phyloP scores from a whole-genome alignment of 2,888 invertebrate species.

The Diaphora mendica region DNA sequence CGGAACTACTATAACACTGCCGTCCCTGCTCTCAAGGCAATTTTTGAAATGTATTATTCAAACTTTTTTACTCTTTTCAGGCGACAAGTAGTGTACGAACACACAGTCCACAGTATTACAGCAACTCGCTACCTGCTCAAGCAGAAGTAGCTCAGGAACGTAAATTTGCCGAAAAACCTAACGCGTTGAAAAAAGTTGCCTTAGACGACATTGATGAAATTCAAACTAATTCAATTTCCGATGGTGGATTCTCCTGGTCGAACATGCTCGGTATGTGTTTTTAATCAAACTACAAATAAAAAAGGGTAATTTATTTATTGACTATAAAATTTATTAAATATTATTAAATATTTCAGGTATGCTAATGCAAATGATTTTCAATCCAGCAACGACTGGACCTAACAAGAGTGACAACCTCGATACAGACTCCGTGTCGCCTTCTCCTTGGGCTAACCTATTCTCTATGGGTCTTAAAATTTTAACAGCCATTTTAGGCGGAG shows the following conservation, averaged over 20 bases:
- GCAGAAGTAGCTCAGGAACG: slow-evolving; percentile 87
- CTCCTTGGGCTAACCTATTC: slow-evolving; percentile 95
- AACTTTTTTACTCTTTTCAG: slow-evolving; percentile 57
- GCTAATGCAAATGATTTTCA: slow-evolving; percentile 95
- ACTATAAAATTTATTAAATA: neutral
- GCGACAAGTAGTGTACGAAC: slow-evolving; percentile 80
- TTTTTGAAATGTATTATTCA: neutral
- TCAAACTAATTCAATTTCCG: slow-evolving; percentile 92
- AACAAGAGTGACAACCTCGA: slow-evolving; percentile 93
- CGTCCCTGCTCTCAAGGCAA: neutral
- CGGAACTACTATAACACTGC: neutral
- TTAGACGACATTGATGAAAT: slow-evolving; percentile 93
- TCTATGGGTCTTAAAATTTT: slow-evolving; percentile 95
- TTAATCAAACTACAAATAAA: neutral
- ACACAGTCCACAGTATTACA: slow-evolving; percentile 82
- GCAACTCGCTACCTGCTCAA: slow-evolving; percentile 71
- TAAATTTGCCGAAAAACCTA: slow-evolving; percentile 96
- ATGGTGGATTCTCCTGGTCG: slow-evolving; percentile 94
- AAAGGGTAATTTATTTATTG: neutral
- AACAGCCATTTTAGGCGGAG: slow-evolving; percentile 93
- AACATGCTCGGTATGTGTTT: slow-evolving; percentile 90
- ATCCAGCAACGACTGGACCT: slow-evolving; percentile 88
- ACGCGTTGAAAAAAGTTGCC: slow-evolving; percentile 95
- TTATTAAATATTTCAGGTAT: slow-evolving; percentile 43
- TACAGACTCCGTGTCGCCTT: slow-evolving; percentile 89